phyloP scores from a whole-genome alignment of 2,888 invertebrate genomes.

The Rhaphigaster nebulosa region DNA sequence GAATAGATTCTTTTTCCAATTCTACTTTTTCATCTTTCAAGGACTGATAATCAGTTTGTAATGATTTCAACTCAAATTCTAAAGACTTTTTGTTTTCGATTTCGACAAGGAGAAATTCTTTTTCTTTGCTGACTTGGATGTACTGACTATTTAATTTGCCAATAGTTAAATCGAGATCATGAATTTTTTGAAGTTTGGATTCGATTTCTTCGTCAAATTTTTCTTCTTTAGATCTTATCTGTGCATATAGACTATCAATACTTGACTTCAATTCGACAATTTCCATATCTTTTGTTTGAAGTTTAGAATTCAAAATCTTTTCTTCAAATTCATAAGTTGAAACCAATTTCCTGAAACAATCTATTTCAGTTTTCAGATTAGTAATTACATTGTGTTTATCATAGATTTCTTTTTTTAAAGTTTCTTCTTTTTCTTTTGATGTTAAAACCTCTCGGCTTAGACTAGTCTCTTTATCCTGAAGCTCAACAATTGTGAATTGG shows the following conservation, averaged over 20 bases:
- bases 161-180: slow-evolving; percentile 49
- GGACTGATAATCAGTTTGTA: slow-evolving; percentile 29
- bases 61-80: slow-evolving; percentile 26
- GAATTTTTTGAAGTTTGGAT: slow-evolving; percentile 43
- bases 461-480: neutral
- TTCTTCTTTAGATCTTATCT: neutral
- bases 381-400: slow-evolving; percentile 27
- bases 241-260: neutral
- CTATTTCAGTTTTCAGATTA: neutral
- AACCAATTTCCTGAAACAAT: slow-evolving; percentile 32
- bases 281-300: slow-evolving; percentile 52
- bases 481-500: neutral
- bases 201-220: slow-evolving; percentile 45
- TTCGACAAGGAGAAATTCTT: slow-evolving; percentile 35
- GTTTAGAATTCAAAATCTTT: slow-evolving; percentile 47
- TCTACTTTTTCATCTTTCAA: neutral
- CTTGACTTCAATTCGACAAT: slow-evolving; percentile 8
- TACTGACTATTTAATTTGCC: slow-evolving; percentile 53
- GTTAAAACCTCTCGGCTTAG: neutral
- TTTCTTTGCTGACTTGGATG: slow-evolving; percentile 44
- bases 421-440: neutral
- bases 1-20: slow-evolving; percentile 42
- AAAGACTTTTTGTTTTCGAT: slow-evolving; percentile 33
- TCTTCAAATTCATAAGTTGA: slow-evolving; percentile 51
- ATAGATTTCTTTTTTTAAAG: neutral